These are phyloP conservation scores for Sycobia sp. DNA, from an alignment of 1,140 invertebrate genomes.

Conservation along the genomic window DNA sequence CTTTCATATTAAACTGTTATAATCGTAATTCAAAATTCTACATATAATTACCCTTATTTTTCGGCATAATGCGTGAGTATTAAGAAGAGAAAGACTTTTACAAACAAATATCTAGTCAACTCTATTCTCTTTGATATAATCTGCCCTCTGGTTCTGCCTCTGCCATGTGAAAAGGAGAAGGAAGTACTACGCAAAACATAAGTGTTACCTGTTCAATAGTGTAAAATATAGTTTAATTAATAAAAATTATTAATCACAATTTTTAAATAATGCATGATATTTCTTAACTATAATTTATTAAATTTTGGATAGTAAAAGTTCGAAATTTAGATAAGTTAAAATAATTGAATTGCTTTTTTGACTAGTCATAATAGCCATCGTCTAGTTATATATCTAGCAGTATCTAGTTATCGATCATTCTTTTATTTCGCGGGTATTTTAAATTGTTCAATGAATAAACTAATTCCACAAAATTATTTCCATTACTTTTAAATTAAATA, in stretches of 20 bases:
- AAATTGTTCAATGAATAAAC: slow-evolving; percentile 1
- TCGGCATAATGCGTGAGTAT: slow-evolving; percentile 66
- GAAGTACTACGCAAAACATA: slow-evolving; percentile 25
- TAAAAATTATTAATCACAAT: not conserved
- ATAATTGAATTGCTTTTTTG: slow-evolving; percentile 9
- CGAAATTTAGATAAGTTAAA: not conserved
- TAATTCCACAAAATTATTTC: not conserved
- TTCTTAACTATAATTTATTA: not conserved
- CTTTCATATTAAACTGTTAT: not conserved
- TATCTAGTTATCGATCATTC: slow-evolving; percentile 19
- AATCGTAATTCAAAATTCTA: not conserved
- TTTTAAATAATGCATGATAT: not conserved
- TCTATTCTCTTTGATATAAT: not conserved
- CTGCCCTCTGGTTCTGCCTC: not conserved
- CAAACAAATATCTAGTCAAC: slow-evolving; percentile 27
- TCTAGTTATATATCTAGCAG: no score
- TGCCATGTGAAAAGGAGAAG: slow-evolving; percentile 26
- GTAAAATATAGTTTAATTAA: not conserved
- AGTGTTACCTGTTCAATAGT: not conserved
- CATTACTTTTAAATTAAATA: not conserved
- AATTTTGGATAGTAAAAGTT: not conserved
- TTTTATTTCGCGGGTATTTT: slow-evolving; percentile 13
- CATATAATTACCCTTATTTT: slow-evolving; percentile 68
- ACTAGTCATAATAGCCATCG: slow-evolving; percentile 2
- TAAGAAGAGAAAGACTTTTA: slow-evolving; percentile 16